These are phyloP conservation scores for Epinephelus awoara DNA, from an alignment of 2,797 vertebrate species.

Conservation along the genomic window DNA sequence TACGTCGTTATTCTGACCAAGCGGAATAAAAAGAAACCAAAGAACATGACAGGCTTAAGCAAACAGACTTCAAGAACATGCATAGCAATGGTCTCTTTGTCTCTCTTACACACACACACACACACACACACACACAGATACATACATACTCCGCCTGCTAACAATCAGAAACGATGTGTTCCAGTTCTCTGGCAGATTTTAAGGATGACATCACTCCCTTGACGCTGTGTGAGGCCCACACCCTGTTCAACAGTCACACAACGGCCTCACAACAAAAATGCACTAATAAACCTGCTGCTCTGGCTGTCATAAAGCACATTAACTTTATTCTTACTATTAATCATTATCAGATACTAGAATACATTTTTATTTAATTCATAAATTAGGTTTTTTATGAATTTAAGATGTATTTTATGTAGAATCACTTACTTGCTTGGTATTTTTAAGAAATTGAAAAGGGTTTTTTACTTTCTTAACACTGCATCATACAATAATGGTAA, in stretches of 20 bases:
- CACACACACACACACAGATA: slow-evolving; percentile 36
- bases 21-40: slow-evolving; percentile 66
- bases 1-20: slow-evolving; percentile 59
- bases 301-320: not conserved
- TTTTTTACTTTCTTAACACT: not conserved
- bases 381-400: not conserved
- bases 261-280: slow-evolving; percentile 3
- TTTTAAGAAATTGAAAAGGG: not conserved
- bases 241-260: slow-evolving; percentile 57
- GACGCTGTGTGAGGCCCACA: slow-evolving; percentile 70
- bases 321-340: not conserved
- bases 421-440: not conserved
- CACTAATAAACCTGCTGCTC: slow-evolving; percentile 21
- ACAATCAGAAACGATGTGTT: slow-evolving; percentile 74
- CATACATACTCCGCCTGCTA: slow-evolving; percentile 61
- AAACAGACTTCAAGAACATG: slow-evolving; percentile 36
- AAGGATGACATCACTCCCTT: slow-evolving; percentile 80
- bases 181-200: slow-evolving; percentile 72
- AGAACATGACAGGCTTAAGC: slow-evolving; percentile 38
- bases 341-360: not conserved
- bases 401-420: not conserved
- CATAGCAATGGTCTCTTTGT: slow-evolving; percentile 15
- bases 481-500: not conserved
- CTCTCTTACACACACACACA: slow-evolving; percentile 32
- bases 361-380: not conserved